Evolutionary conservation across 2,888 invertebrate genomes (phyloP), one percentile per base, ranked within the genome.

Genomic region (Aleiodes leptofemur): DNA sequence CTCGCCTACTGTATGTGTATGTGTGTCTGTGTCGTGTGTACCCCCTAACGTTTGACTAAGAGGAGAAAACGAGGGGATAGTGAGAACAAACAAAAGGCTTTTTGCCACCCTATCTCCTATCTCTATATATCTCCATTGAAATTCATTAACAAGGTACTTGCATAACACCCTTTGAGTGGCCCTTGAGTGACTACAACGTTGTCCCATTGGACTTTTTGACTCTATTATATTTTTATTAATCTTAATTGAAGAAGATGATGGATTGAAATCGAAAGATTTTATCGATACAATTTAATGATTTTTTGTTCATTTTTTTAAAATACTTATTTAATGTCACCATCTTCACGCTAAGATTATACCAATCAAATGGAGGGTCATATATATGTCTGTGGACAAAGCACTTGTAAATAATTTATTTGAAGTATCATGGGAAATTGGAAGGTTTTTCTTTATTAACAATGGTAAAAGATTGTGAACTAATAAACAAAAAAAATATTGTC

Each of bases 31-130:
- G 53, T 69, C 57, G 51, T 68, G 76, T 74, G 75, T 23, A 23
- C 23, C 78, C 79, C 79, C 79, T 78, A 79, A 82, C 78, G 82
- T 83, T 83, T 82, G 79, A 78, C 78, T 80, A 82, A 82, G 78
- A 79, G 73, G 72, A 64, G 73, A 75, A 70, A 38, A 77, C 78
- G 80, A 82, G 82, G 79, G 78, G 78, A 73, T 73, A 66, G 72
- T 73, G 72, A 72, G 72, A 68, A 81, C 80, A 86, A 86, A 85
- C 83, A 83, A 78, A 80, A 81, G 84, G 83, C 82, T 80, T 80
- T 75, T 59, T 68, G 72, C 64, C 53, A 56, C 69, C 48, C 53
- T 66, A 23, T 23, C 23, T 23, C 23, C 23, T 23, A 23, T 23
- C 73, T 66, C 64, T 29, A 11, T 51, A 68, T 66, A 77, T 78